Evolutionary conservation across 2,888 invertebrate species (phyloP).

Genomic region (Aleiodes alternator): DNA sequence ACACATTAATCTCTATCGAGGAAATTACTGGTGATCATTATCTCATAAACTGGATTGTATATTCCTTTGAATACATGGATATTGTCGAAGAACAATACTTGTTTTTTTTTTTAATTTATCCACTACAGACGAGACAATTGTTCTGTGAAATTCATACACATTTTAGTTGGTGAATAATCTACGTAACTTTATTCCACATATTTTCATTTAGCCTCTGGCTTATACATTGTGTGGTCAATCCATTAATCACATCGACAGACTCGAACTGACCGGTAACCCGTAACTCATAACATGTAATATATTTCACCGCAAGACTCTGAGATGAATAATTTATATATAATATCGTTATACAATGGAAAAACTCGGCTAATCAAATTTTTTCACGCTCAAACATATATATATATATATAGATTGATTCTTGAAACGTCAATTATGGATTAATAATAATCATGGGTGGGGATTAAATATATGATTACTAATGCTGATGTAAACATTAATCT

Average conservation of each 20-base stretch:
- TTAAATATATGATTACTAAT: slow-evolving; percentile 33
- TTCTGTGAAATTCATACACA: too few relatives aligned
- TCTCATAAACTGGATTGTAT: not conserved
- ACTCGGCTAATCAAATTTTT: slow-evolving; percentile 3
- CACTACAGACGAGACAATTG: too few relatives aligned
- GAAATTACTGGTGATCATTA: not conserved
- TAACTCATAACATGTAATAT: too few relatives aligned
- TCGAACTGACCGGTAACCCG: too few relatives aligned
- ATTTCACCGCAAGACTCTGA: too few relatives aligned
- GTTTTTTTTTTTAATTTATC: not conserved
- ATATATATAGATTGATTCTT: not conserved
- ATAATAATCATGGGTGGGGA: not conserved
- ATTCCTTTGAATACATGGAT: too few relatives aligned
- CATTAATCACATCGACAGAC: too few relatives aligned
- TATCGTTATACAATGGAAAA: not conserved
- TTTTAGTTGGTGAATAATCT: too few relatives aligned
- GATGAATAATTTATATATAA: slow-evolving; percentile 9
- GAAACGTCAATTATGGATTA: not conserved
- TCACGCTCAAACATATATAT: not conserved
- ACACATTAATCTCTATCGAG: too few relatives aligned
- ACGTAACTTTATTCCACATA: too few relatives aligned
- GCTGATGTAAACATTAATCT: slow-evolving; percentile 28
- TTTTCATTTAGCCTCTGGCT: too few relatives aligned
- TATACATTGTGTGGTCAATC: too few relatives aligned
- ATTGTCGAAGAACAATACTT: not conserved